phyloP scores from a whole-genome alignment of 2,113 vertebrate species.

The Odobenus rosmarus region DNA sequence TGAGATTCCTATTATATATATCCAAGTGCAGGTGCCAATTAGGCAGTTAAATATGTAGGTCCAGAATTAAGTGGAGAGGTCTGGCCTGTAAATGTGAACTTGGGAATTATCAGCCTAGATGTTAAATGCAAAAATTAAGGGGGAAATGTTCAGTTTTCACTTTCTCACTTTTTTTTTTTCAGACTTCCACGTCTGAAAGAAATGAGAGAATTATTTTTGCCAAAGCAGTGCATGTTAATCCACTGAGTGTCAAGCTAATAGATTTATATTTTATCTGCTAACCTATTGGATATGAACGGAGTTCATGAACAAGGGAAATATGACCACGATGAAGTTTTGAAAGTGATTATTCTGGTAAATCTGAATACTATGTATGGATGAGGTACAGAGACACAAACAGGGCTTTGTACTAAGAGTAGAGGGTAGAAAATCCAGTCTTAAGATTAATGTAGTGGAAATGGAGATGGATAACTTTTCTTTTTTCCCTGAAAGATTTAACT shows the following conservation, averaged over 20 bases:
- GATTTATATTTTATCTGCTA: not conserved
- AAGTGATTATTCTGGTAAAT: not conserved
- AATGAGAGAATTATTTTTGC: not conserved
- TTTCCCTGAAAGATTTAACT: conserved; percentile 36
- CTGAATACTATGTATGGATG: not conserved
- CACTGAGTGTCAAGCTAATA: not conserved
- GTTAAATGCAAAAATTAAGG: not conserved
- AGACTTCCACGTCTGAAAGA: not conserved
- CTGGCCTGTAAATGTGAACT: not conserved
- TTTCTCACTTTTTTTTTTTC: not conserved
- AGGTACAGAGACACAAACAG: not conserved
- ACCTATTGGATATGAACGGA: not conserved
- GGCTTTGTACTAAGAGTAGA: not conserved
- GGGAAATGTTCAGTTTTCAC: not conserved
- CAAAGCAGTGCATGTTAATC: not conserved
- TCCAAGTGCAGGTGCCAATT: not conserved
- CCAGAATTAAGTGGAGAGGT: not conserved
- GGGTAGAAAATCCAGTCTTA: not conserved
- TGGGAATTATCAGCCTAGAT: not conserved
- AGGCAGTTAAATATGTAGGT: not conserved
- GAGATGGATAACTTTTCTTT: not conserved
- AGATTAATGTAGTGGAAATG: not conserved
- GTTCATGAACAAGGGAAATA: not conserved
- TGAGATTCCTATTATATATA: not conserved
- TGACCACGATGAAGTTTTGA: not conserved